Evolutionary conservation across 92 coral and sea anemone genomes (phyloP).

Genomic region (Heteractis magnifica): DNA sequence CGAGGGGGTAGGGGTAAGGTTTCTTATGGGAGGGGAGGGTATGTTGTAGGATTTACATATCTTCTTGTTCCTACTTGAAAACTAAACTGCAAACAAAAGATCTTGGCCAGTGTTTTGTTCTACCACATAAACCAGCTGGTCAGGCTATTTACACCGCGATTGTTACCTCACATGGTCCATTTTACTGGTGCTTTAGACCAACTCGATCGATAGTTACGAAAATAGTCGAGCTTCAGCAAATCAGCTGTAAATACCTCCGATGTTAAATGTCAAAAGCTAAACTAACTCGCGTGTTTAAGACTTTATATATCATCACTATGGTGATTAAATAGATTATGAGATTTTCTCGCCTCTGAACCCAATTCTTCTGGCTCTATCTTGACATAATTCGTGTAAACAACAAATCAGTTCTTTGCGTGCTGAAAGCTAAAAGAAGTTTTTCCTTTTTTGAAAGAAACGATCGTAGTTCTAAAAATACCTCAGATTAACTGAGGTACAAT

Average conservation of each 20-base stretch:
- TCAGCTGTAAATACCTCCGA: neutral
- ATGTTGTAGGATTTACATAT: too few relatives aligned
- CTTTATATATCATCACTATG: neutral
- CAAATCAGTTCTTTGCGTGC: neutral
- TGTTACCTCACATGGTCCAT: neutral
- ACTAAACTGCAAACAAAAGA: neutral
- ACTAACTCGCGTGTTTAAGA: neutral
- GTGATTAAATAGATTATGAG: neutral
- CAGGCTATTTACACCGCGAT: neutral
- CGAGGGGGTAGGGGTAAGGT: neutral
- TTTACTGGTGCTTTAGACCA: slow-evolving; percentile 1
- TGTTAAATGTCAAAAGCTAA: neutral
- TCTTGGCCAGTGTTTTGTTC: neutral
- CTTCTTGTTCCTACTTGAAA: neutral
- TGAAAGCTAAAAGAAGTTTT: neutral
- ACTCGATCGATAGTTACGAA: neutral
- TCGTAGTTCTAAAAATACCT: neutral
- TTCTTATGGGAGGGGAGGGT: neutral
- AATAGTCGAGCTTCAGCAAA: neutral
- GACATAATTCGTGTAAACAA: neutral
- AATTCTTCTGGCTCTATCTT: neutral
- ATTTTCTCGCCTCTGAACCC: neutral
- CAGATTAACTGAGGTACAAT: neutral
- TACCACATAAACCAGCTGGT: neutral
- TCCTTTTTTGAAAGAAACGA: neutral